Base-by-base conservation (phyloP, 1,140 invertebrate genomes). In the Helicoverpa armigera region DNA sequence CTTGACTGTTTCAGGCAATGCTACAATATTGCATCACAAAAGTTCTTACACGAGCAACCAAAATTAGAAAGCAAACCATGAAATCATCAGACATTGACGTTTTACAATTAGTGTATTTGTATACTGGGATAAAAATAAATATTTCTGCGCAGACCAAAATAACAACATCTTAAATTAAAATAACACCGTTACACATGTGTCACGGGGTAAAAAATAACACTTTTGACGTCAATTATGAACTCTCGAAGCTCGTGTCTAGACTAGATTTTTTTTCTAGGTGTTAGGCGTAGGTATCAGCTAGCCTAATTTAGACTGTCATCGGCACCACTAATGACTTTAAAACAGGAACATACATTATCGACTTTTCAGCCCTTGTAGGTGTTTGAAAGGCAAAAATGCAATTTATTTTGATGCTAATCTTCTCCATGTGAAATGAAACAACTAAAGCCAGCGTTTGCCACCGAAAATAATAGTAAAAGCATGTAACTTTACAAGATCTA, bases 171-270 rank as follows among this genome's bases (percentile, higher is more conserved):
- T 48, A 74, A 70, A 70, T 50, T 70, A 23, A 74, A 74, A 60
- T 56, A n/a, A 35, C 72, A 48, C 23, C 9, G 35, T 43, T 12
- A 29, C 61, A 74, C 29, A 60, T 74, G 35, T 60, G 54, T 74
- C 35, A 74, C 14, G 2, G n/a, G 18, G 10, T 14, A 54, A 51
- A 72, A 72, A 72, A 31, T 18, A 35, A n/a, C 69, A 10, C 4
- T 13, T 43, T 74, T 74, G 72, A 74, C 72, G 72, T 74, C 72
- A 74, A 60, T 58, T 1, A 11, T 74, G 72, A 74, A 74, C 56
- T 74, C 31, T 35, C 50, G 31, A 16, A n/a, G n/a, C 31, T 10
- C 31, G 9, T 58, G 5, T 23, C 56, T 58, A 58, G 56, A 16
- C 18, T 10, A 10, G 13, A 58, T 18, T 23, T 58, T 18, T 14